A percentile compares a stretch with the other conserved stretches of the same genome.
phyloP scores from a whole-genome alignment of 2,797 vertebrate species.

The Chloroceryle inda region DNA sequence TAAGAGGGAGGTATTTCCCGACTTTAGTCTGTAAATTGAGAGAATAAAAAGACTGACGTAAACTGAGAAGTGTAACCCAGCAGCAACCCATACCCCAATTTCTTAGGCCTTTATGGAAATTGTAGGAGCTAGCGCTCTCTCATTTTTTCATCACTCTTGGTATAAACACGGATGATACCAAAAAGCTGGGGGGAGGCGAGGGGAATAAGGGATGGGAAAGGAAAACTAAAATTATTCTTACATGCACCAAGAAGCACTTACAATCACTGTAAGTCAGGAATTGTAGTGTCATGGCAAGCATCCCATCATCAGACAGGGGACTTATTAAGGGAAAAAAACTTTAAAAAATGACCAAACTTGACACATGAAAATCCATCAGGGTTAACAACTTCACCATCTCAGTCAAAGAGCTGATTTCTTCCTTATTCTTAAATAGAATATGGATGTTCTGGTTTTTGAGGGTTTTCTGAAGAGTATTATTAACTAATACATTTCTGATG shows the following conservation, averaged over 20 bases:
- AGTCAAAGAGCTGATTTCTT: neutral
- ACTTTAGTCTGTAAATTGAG: neutral
- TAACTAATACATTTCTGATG: conserved; percentile 51
- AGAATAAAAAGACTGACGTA: neutral
- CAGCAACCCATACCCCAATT: neutral
- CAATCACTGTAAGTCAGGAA: neutral
- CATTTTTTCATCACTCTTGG: neutral
- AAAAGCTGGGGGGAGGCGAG: neutral
- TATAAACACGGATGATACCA: neutral
- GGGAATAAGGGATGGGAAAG: neutral
- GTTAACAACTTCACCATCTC: neutral
- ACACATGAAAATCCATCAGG: neutral
- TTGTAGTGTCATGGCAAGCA: neutral
- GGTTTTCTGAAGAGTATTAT: neutral
- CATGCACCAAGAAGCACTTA: neutral
- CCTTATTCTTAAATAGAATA: neutral
- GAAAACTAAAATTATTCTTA: neutral
- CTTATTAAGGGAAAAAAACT: neutral
- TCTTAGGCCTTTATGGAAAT: neutral
- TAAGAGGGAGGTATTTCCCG: neutral
- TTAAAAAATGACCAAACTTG: neutral
- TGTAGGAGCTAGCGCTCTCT: neutral
- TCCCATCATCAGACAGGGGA: neutral
- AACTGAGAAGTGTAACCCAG: neutral
- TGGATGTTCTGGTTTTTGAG: neutral